Base-by-base conservation (phyloP, 2,113 vertebrate species). In the Furnarius figulus region DNA sequence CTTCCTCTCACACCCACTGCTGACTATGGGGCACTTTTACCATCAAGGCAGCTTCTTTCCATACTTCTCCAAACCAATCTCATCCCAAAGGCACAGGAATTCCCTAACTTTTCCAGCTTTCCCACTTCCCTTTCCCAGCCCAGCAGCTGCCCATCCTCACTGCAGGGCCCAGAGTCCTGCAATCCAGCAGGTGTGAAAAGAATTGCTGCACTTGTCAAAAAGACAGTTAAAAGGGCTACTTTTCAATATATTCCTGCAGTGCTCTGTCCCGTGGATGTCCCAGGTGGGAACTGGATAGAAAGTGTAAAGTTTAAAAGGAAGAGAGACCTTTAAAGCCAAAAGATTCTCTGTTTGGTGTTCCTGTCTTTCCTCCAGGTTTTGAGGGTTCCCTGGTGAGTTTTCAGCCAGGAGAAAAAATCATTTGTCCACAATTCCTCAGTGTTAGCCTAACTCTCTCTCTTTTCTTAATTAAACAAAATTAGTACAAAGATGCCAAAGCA, bases 131-230 rank as follows among this genome's bases (percentile, higher is more conserved):
- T 97, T 76, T 96, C 97, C 81, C 97, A 96, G 12, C 97, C 94
- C 17, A 95, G 70, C 82, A 88, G 90, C 87, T 98, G 95, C 76
- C 56, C 90, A 44, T 85, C 97, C 79, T 92, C 96, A 56, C n/a
- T 87, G 56, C 98, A 97, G 55, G 97, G 95, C 95, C 97, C 93
- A 5, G 97, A 97, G 88, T 95, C 90, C 95, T 97, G 89, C 97
- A 98, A 94, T 89, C 87, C 97, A 59, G 62, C 98, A 98, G 97
- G 98, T 99, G 95, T 85, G 94, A 90, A 78, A 95, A 87, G 39
- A 14, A 85, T 72, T 95, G 67, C 78, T 91, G 63, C 73, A 90
- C 52, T 44, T 85, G 94, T 89, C 85, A 56, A 67, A 91, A 95
- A 85, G 52, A 24, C 80, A 39, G 80, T 93, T 95, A 8, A 80